Percentiles rank a stretch among this genome's conserved stretches.
phyloP scores from a whole-genome alignment of 2,113 vertebrate species.

The Psephotus haematonotus region DNA sequence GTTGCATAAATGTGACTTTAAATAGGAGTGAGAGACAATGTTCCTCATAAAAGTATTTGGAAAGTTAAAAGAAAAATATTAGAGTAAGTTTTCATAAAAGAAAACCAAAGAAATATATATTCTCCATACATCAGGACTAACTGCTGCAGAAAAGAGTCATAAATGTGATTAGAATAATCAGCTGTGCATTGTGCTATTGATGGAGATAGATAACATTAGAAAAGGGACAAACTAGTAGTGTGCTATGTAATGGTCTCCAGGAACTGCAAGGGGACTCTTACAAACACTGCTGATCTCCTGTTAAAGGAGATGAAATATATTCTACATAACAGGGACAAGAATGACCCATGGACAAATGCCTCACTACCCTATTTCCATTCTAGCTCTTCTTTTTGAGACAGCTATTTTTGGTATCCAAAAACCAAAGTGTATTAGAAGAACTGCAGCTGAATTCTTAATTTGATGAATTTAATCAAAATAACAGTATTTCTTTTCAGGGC shows the following conservation, averaged over 20 bases:
- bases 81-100: not conserved
- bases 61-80: not conserved
- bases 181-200: not conserved
- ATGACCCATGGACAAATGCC: rapidly evolving
- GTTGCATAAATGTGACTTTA: not conserved
- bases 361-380: not conserved
- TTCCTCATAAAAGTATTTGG: not conserved
- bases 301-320: not conserved
- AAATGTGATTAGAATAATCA: not conserved
- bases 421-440: not conserved
- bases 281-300: not conserved
- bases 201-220: not conserved
- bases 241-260: too few species aligned
- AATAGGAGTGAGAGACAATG: not conserved
- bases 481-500: not conserved
- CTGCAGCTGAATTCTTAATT: not conserved
- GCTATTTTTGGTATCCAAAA: not conserved
- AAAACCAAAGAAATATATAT: not conserved
- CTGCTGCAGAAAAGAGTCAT: rapidly evolving
- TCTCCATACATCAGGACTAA: not conserved
- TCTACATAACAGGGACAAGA: not conserved
- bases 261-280: not conserved
- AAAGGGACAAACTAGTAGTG: not conserved
- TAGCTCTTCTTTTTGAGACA: not conserved
- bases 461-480: not conserved